These are phyloP conservation scores for Agrochola lota DNA, from an alignment of 2,888 invertebrate genomes.

Conservation along the genomic window DNA sequence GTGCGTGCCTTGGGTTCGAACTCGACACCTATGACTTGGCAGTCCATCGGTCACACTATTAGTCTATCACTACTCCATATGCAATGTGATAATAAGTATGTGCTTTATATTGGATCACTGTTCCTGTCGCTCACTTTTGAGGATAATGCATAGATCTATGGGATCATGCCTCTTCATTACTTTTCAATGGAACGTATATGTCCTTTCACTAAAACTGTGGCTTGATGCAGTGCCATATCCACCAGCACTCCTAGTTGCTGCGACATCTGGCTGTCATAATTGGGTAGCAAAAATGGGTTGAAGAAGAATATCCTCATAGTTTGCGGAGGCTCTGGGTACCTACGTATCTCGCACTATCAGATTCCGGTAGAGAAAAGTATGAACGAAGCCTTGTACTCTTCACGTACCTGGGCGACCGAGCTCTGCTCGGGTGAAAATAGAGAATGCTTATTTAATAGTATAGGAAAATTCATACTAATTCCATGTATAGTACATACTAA, in stretches of 20 bases:
- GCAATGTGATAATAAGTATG: no score
- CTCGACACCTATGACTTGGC: no score
- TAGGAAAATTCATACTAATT: no score
- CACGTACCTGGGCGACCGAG: no score
- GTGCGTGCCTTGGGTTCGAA: no score
- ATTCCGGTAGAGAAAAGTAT: no score
- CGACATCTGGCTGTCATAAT: background rate
- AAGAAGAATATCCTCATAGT: background rate
- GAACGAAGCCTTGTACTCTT: background rate
- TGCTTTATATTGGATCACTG: no score
- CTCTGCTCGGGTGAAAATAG: no score
- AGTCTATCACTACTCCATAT: no score
- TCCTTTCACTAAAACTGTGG: background rate
- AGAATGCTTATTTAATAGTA: no score
- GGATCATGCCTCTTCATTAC: background rate
- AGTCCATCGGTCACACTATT: no score
- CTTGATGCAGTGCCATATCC: background rate
- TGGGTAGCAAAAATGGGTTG: background rate
- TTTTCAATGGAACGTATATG: background rate
- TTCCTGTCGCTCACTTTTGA: background rate
- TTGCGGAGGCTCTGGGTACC: background rate
- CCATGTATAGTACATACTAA: no score
- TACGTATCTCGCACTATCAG: background rate
- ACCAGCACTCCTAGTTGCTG: background rate
- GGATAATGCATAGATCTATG: background rate